Base-by-base conservation (phyloP, 2,797 vertebrate species). In the Chelidonichthys spinosus region DNA sequence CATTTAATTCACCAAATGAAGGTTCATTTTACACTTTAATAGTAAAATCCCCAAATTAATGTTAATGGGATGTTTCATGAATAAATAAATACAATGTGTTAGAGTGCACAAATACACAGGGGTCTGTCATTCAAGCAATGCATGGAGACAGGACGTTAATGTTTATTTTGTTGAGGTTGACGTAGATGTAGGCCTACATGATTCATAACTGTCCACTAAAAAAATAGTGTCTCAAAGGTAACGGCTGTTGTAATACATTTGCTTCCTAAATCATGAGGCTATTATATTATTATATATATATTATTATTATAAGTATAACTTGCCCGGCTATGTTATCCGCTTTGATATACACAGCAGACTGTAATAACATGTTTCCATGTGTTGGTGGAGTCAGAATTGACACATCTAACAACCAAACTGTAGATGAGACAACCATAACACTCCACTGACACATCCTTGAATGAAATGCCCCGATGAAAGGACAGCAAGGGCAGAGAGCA, bases 331-430 rank as follows among this genome's bases (percentile, higher is more conserved):
- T 55, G 40, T 53, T 17, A n/a, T 18, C 18, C 18, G 62, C 49
- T 43, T 46, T 56, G 32, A 78, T 69, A 18, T 47, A n/a, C 67
- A 72, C 46, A 66, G 37, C 37, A 71, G 46, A 42, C 47, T 33
- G 33, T n/a, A 65, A 72, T 66, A 71, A 52, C 0, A 18, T 44
- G 37, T 47, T 50, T 72, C 60, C n/a, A 40, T n/a, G 13, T 58
- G 15, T 72, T 54, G 52, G 54, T 56, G 33, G 25, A 72, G 40
- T 39, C 50, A 59, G 43, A 67, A 65, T 25, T 70, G 64, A 81
- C 42, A 78, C 32, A 73, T 66, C 44, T 58, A 47, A 55, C 43
- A 71, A 69, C 78, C 79, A 79, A 63, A 64, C 46, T 75, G 70
- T 79, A 40, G 62, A 67, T 66, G 72, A 78, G 62, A 82, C 52